Conservation (phyloP, 2,888 invertebrate genomes). For the Drosophila diplacantha region DNA sequence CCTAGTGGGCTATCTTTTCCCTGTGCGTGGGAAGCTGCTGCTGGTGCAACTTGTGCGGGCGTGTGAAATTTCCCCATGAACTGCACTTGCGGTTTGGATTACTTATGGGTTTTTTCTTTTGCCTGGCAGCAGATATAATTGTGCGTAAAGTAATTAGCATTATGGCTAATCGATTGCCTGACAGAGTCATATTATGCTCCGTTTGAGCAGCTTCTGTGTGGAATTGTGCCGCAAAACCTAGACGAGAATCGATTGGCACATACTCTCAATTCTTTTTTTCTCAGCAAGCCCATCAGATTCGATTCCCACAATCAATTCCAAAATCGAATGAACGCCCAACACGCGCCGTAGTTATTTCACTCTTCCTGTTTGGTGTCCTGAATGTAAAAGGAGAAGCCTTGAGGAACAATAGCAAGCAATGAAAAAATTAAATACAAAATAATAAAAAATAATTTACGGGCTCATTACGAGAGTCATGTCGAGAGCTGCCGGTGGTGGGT, state of each 20-base stretch:
- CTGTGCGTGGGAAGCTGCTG: conserved; percentile 62
- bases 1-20: conserved; percentile 13
- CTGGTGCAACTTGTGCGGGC: conserved; percentile 54
- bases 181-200: conserved; percentile 12
- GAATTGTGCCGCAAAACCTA: not conserved
- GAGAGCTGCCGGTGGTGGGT: conserved; percentile 9
- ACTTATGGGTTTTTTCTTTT: conserved; percentile 14
- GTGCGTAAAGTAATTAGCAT: conserved; percentile 62
- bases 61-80: conserved; percentile 68
- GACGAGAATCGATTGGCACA: conserved; percentile 19
- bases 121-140: conserved; percentile 45
- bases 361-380: conserved; percentile 18
- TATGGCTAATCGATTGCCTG: conserved; percentile 47
- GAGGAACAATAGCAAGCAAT: conserved; percentile 46
- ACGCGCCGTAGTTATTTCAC: conserved; percentile 44
- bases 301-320: conserved; percentile 65
- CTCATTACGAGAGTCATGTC: conserved; percentile 62
- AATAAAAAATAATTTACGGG: conserved; percentile 72
- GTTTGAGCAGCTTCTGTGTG: conserved; percentile 4
- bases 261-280: not conserved
- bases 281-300: conserved; percentile 5
- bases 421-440: conserved; percentile 72
- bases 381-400: conserved; percentile 40
- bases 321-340: conserved; percentile 55
- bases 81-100: conserved; percentile 48